Base-by-base conservation (phyloP, 2,888 invertebrate species). In the Drosophila kambysellisi region DNA sequence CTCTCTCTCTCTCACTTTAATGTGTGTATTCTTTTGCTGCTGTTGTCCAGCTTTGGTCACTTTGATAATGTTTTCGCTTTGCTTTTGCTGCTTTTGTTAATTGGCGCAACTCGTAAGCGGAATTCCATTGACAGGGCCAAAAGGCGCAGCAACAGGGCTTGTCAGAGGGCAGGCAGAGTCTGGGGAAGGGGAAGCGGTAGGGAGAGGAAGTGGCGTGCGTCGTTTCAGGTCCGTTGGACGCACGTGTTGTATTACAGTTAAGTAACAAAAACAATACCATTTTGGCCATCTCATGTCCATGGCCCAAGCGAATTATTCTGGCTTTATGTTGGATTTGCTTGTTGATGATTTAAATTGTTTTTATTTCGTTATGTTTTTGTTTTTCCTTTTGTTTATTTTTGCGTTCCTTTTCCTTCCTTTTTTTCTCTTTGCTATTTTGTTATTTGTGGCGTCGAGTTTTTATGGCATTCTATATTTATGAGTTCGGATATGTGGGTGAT, bases 61-160 rank as follows among this genome's bases (percentile, higher is more conserved):
- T 71, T 78, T 70, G 70, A 75, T 78, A 69, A 78, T 72, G 66
- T 67, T 83, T 78, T 70, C 72, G 58, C 52, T 70, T 66, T 72
- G 71, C 60, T 60, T 52, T 46, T n/a, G 48, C 39, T 64, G 61
- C 70, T 69, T 77, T 70, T 70, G 72, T 73, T 82, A 83, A 83
- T 82, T 81, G 81, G 60, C 70, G 67, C 64, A 46, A 67, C 52
- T 62, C 65, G 76, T 69, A 64, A 66, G 66, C 66, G 39, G 51
- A 46, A 48, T n/a, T 52, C 57, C 64, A 66, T 51, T 65, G 72
- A 61, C 66, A 46, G 64, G 50, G 17, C 51, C 25, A 39, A 29
- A 4, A 39, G 52, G 39, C 32, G 29, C 39, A 35, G 33, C 30
- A 15, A 48, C 48, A 46, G 43, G 57, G 33, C 37, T n/a, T 33